Evolutionary conservation across 2,888 invertebrate species (phyloP).

Genomic region (Erebia aethiops): DNA sequence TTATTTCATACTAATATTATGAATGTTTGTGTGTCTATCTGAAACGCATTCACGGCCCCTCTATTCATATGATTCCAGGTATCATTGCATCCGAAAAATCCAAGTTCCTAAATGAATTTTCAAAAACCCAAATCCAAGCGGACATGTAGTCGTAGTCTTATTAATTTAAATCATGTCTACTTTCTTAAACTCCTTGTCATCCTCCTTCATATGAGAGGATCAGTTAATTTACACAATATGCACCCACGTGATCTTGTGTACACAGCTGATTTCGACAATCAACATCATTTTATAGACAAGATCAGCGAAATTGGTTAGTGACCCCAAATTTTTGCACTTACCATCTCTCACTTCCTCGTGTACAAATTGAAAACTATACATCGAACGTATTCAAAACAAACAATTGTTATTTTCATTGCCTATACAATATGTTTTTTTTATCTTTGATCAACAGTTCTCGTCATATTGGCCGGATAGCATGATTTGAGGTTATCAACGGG

Average conservation of each 20-base stretch:
- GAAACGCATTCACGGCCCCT: too few relatives aligned
- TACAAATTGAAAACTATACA: slow-evolving; percentile 21
- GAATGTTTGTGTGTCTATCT: too few relatives aligned
- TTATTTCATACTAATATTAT: too few relatives aligned
- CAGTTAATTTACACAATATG: slow-evolving; percentile 32
- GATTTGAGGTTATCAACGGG: slow-evolving; percentile 12
- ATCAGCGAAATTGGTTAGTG: neutral
- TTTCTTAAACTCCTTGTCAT: slow-evolving; percentile 34
- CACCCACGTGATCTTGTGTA: slow-evolving; percentile 34
- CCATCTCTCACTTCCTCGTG: slow-evolving; percentile 34
- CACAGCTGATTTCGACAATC: slow-evolving; percentile 30
- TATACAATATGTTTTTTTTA: slow-evolving; percentile 26
- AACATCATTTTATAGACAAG: neutral
- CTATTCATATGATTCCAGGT: neutral
- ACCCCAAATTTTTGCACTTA: slow-evolving; percentile 32
- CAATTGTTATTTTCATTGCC: slow-evolving; percentile 28
- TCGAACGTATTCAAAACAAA: slow-evolving; percentile 31
- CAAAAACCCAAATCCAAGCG: slow-evolving; percentile 38
- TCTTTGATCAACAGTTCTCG: slow-evolving; percentile 17
- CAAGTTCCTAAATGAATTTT: too few relatives aligned
- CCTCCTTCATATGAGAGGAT: slow-evolving; percentile 31
- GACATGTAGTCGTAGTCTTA: slow-evolving; percentile 34
- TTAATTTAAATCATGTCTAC: slow-evolving; percentile 26
- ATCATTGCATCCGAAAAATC: neutral
- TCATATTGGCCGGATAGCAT: slow-evolving; percentile 1